These are phyloP conservation scores for Notamacropus eugenii DNA, from an alignment of 2,797 vertebrate species.

Conservation along the genomic window DNA sequence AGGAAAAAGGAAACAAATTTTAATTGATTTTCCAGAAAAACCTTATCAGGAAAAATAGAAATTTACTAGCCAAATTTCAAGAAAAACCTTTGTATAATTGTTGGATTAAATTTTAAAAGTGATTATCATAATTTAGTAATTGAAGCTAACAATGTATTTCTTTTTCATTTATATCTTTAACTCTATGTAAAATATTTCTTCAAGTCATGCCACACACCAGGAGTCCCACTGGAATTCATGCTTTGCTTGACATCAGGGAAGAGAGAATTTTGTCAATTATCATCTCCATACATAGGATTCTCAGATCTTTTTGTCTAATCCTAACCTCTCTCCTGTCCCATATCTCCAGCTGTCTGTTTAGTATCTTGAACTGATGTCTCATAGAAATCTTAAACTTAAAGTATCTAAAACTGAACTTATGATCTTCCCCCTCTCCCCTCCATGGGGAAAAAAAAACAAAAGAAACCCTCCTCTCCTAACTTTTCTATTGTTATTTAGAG, in stretches of 20 bases:
- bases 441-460: too few species aligned
- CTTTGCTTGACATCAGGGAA: background rate
- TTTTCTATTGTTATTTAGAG: background rate
- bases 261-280: background rate
- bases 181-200: background rate
- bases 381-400: background rate
- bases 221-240: background rate
- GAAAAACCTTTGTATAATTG: background rate
- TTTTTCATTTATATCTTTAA: background rate
- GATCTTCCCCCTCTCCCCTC: background rate
- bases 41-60: background rate
- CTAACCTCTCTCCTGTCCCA: background rate
- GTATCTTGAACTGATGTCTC: background rate
- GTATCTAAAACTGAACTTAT: background rate
- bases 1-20: background rate
- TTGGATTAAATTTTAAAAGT: background rate
- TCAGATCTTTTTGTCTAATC: background rate
- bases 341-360: background rate
- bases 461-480: background rate
- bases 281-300: background rate
- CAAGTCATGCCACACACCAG: background rate
- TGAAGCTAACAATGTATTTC: background rate
- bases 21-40: background rate
- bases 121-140: background rate
- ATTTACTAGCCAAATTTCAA: background rate